Evolutionary conservation across 2,888 invertebrate species (phyloP), one percentile per base, ranked within the genome.

Genomic region (Caenorhabditis sp.): DNA sequence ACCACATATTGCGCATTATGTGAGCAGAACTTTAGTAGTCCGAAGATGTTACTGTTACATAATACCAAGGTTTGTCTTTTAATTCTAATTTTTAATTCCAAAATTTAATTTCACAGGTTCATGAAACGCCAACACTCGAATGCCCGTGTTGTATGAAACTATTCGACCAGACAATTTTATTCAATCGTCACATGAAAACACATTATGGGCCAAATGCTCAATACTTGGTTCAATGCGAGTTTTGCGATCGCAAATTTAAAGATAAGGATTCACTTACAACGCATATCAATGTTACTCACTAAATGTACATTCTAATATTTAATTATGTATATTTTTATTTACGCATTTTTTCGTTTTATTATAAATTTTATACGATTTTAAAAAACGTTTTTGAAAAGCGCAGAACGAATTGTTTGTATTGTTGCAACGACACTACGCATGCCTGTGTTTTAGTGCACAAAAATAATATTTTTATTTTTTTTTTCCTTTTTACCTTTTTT

Each of bases 161-260:
- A 54, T 69, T 73, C 60, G 52, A 63, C 7, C 65, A 63, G 49
- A 73, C 69, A 17, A 53, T 63, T 23, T 36, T 57, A 12, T 73
- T 69, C 56, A 73, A 73, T 43, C 59, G 61, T 8, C 73, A 73
- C 59, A 73, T 73, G 73, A 73, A 73, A 53, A 73, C 73, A 0
- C 73, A 73, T 52, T 69, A 69, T 43, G 73, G 73, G 0, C 72
- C 72, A 21, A 69, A 68, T 49, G 73, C 69, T 14, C 59, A 65
- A 60, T 59, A 53, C n/a, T 23, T 60, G 26, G 69, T 73, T n/a
- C 50, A 68, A 43, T 73, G 73, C 62, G 73, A 73, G 27, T 49
- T 62, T n/a, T 73, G 73, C 54, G 73, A 73, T 23, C 25, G 73
- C n/a, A 58, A 73, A 26, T 73, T 73, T 31, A 73, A 73, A 59